Evolutionary conservation across 2,797 vertebrate genomes (phyloP).

Genomic region (Chrosomus eos): DNA sequence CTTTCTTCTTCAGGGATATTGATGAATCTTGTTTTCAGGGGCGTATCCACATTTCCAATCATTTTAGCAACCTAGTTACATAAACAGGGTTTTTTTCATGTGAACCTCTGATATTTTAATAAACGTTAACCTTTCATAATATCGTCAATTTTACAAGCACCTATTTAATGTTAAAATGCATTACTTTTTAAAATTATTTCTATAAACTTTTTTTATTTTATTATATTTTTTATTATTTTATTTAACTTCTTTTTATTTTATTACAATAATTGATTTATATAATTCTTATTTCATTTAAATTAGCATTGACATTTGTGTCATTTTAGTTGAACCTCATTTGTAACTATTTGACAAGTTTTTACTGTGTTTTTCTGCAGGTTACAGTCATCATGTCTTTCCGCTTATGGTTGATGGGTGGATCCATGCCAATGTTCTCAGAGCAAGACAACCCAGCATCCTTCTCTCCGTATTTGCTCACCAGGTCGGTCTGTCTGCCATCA

Average conservation of each 20-base stretch:
- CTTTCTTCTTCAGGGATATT: neutral
- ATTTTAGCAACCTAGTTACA: neutral
- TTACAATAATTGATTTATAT: neutral
- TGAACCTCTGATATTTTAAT: neutral
- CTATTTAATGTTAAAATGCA: too few relatives aligned
- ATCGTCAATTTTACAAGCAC: too few relatives aligned
- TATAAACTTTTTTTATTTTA: too few relatives aligned
- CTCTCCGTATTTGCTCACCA: conserved; percentile 89
- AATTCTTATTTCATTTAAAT: neutral
- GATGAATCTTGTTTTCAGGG: neutral
- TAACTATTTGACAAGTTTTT: neutral
- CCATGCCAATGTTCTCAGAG: conserved; percentile 97
- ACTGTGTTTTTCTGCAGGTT: conserved; percentile 76
- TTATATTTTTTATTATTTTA: neutral
- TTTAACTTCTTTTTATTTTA: neutral
- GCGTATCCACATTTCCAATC: neutral
- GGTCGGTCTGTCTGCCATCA: conserved; percentile 71
- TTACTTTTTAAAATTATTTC: too few relatives aligned
- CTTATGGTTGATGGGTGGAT: conserved; percentile 95
- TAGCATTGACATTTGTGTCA: neutral
- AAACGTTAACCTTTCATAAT: neutral
- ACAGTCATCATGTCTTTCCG: conserved; percentile 86
- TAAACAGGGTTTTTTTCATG: neutral
- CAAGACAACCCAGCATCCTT: conserved; percentile 98
- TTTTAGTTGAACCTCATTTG: neutral